These are phyloP conservation scores for Lymantria monacha DNA, from an alignment of 2,888 invertebrate species.

Conservation along the genomic window DNA sequence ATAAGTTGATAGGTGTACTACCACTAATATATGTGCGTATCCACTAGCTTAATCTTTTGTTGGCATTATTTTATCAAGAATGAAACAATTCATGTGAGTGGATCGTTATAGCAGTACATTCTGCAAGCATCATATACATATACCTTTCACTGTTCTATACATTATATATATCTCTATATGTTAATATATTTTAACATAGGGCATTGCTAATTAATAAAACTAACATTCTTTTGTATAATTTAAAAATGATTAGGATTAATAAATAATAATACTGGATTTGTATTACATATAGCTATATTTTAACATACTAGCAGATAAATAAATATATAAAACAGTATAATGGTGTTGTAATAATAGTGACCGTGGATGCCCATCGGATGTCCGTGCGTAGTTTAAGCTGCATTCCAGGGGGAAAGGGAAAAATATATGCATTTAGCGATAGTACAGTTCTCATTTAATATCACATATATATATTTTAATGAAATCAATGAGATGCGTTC, in stretches of 20 bases:
- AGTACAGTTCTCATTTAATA: constrained; percentile 12
- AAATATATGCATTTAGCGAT: constrained; percentile 39
- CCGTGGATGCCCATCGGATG: constrained; percentile 29
- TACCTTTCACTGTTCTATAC: constrained; percentile 47
- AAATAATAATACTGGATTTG: neutral
- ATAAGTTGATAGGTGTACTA: constrained; percentile 20
- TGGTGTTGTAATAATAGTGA: constrained; percentile 30
- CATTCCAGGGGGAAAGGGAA: constrained; percentile 63
- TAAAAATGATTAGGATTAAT: neutral
- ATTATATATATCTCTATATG: constrained; percentile 29
- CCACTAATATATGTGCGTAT: constrained; percentile 46
- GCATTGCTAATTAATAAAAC: neutral
- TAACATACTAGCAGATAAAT: constrained; percentile 15
- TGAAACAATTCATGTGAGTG: constrained; percentile 43
- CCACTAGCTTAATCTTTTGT: constrained; percentile 37
- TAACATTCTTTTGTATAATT: neutral
- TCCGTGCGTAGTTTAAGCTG: constrained; percentile 74
- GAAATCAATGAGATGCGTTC: constrained; percentile 2
- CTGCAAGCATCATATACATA: constrained; percentile 44
- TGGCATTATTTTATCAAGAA: constrained; percentile 67
- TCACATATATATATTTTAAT: constrained; percentile 5
- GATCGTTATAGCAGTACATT: constrained; percentile 47
- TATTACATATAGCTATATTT: constrained; percentile 8
- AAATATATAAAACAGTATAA: constrained; percentile 36
- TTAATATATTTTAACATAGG: neutral